phyloP scores from a whole-genome alignment of 2,888 invertebrate genomes.

The Ptychoptera albimana region DNA sequence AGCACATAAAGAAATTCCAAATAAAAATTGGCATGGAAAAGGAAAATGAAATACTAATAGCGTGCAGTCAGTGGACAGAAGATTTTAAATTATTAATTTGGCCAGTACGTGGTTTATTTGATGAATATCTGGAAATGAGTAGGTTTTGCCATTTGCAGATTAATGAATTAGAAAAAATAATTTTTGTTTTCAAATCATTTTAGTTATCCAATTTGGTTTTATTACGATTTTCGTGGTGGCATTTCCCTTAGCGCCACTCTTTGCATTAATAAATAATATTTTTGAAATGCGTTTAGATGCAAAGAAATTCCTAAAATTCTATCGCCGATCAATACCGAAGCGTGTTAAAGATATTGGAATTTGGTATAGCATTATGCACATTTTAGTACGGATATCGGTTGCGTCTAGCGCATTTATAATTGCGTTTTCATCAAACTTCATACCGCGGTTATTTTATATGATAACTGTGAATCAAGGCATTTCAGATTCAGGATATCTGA shows the following conservation, averaged over 20 bases:
- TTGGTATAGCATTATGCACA: slow-evolving; percentile 60
- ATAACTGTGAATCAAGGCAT: slow-evolving; percentile 31
- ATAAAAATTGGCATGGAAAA: no score
- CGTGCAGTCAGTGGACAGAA: slow-evolving; percentile 53
- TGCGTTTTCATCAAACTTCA: slow-evolving; percentile 71
- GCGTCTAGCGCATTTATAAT: slow-evolving; percentile 67
- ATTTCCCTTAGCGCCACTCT: slow-evolving; percentile 69
- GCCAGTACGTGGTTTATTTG: slow-evolving; percentile 51
- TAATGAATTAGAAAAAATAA: slow-evolving; percentile 1
- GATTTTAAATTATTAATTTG: slow-evolving; percentile 52
- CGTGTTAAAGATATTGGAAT: slow-evolving; percentile 63
- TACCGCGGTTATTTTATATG: slow-evolving; percentile 57
- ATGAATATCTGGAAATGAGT: slow-evolving; percentile 81
- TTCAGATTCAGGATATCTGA: slow-evolving; percentile 46
- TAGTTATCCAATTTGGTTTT: slow-evolving; percentile 75
- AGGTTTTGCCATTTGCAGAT: slow-evolving; percentile 14
- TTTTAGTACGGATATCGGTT: slow-evolving; percentile 57
- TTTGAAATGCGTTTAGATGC: slow-evolving; percentile 73
- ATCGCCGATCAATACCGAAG: slow-evolving; percentile 55
- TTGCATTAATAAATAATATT: slow-evolving; percentile 67
- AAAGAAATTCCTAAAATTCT: slow-evolving; percentile 59
- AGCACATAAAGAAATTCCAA: slow-evolving; percentile 19
- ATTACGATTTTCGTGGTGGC: slow-evolving; percentile 74
- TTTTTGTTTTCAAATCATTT: no score
- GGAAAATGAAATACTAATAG: slow-evolving; percentile 26